Base-by-base conservation (phyloP, 2,888 invertebrate genomes). In the Heteropelma amictum region DNA sequence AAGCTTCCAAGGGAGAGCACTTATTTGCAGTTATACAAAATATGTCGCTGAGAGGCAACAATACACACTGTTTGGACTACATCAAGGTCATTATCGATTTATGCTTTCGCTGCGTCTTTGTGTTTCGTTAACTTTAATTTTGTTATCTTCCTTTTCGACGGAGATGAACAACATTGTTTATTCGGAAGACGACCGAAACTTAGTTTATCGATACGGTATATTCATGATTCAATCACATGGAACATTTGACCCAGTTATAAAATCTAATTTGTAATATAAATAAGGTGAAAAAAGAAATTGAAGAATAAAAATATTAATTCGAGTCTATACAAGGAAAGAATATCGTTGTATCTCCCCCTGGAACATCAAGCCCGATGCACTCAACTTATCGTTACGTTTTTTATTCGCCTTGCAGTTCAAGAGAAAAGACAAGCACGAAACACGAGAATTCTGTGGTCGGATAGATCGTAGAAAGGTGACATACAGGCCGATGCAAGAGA, bases 11-110 rank as follows among this genome's bases (percentile, higher is more conserved):
- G 33, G 81, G 81, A 0, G 83, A 86, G 21, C 91, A 91, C 7
- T 79, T 92, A 7, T 89, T 91, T 74, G 91, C 90, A 17, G 91
- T 91, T 3, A 89, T 92, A 51, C 92, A 92, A 78, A 88, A 86
- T 54, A 86, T 92, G 83, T 87, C 88, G 12, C 85, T 91, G 14
- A 85, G 91, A 72, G 85, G 83, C 56, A 82, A 85, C 12, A 88
- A 83, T 3, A 84, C 86, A 1, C 85, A 88, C 19, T 92, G 92
- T 72, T 83, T 91, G 14, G 92, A 92, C 83, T 91, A 89, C 74
- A 83, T 92, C 7, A 86, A 84, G 84, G 90, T 90, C 80, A 64
- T 69, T 54, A 63, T 30, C 3, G 2, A 17, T 19, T 14, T 1
- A 12, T 4, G 2, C 1, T 30, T 1, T 17, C 2, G 10, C 1